Evolutionary conservation across 2,888 invertebrate species (phyloP).

Genomic region (Drosophila monieri): DNA sequence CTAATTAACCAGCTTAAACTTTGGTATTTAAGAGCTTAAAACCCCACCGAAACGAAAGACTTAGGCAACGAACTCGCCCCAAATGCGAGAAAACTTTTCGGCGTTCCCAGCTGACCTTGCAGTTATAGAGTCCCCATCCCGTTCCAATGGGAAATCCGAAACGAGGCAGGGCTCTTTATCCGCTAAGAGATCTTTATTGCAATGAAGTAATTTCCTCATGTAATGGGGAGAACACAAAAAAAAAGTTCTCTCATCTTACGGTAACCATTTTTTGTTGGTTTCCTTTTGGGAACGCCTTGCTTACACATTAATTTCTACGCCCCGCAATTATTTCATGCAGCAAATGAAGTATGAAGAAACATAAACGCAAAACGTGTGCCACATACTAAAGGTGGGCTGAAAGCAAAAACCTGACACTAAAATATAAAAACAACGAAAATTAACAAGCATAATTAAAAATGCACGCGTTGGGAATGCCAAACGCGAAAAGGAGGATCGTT

Average conservation of each 20-base stretch:
- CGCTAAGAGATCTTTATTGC: constrained; percentile 29
- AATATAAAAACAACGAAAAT: constrained; percentile 18
- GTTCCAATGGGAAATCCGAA: constrained; percentile 1
- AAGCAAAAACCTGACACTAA: constrained; percentile 6
- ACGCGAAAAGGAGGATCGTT: neutral
- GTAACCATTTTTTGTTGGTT: constrained; percentile 43
- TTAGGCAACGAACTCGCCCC: constrained; percentile 68
- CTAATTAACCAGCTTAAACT: constrained; percentile 60
- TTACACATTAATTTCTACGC: constrained; percentile 66
- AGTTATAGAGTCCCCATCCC: constrained; percentile 6
- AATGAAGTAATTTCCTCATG: constrained; percentile 72
- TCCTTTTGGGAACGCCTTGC: constrained; percentile 27
- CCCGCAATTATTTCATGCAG: constrained; percentile 69
- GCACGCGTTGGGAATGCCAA: constrained; percentile 18
- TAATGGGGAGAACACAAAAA: constrained; percentile 27
- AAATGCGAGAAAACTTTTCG: constrained; percentile 1
- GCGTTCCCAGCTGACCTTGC: constrained; percentile 54
- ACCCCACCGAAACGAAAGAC: constrained; percentile 53
- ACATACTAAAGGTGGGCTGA: constrained; percentile 59
- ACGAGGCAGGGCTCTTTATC: constrained; percentile 26
- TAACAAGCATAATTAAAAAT: constrained; percentile 64
- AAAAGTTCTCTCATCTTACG: constrained; percentile 46
- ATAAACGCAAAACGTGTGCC: constrained; percentile 70
- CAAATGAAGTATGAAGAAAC: constrained; percentile 68
- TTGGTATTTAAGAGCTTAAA: constrained; percentile 56